Percentiles rank a stretch among this genome's conserved stretches.
Evolutionary conservation across 2,113 vertebrate genomes (phyloP).

Genomic region (Myxocyprinus asiaticus): DNA sequence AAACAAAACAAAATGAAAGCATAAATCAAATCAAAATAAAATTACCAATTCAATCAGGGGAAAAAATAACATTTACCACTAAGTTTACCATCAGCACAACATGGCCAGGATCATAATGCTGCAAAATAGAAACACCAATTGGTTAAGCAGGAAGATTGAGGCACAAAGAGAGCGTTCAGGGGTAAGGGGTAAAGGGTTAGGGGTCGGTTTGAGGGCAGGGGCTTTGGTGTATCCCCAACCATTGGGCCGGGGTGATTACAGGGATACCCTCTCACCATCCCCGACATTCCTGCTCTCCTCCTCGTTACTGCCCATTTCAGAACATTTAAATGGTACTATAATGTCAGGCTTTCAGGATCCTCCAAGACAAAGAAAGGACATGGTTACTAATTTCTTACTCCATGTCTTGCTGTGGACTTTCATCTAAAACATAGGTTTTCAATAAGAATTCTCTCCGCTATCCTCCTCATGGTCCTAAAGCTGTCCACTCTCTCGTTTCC

Average conservation of each 20-base stretch:
- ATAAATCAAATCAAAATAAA: slow-evolving; percentile 63
- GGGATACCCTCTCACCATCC: slow-evolving; percentile 70
- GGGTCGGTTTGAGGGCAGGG: slow-evolving; percentile 71
- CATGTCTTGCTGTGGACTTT: not conserved
- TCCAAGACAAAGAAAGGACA: not conserved
- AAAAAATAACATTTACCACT: slow-evolving; percentile 99
- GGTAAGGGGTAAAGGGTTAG: slow-evolving; percentile 75
- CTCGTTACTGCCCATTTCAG: slow-evolving; percentile 39
- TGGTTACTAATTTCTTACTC: too few species aligned
- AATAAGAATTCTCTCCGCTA: not conserved
- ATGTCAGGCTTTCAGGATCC: not conserved
- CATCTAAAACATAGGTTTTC: not conserved
- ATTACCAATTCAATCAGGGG: slow-evolving; percentile 85
- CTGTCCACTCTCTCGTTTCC: slow-evolving; percentile 2
- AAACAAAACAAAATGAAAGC: slow-evolving; percentile 60
- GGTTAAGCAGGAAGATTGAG: slow-evolving; percentile 98
- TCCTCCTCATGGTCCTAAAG: not conserved
- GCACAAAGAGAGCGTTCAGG: slow-evolving; percentile 82
- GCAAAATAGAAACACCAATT: slow-evolving; percentile 99
- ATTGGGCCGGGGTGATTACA: slow-evolving; percentile 68
- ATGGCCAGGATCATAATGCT: slow-evolving; percentile 99
- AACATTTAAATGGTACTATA: slow-evolving; percentile 54
- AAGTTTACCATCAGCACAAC: slow-evolving; percentile 99
- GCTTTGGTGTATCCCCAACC: slow-evolving; percentile 57
- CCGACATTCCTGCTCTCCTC: slow-evolving; percentile 58